Percentiles rank a stretch among this genome's conserved stretches.
These are phyloP conservation scores for Bucorvus abyssinicus DNA, from an alignment of 2,797 vertebrate genomes.

Conservation along the genomic window DNA sequence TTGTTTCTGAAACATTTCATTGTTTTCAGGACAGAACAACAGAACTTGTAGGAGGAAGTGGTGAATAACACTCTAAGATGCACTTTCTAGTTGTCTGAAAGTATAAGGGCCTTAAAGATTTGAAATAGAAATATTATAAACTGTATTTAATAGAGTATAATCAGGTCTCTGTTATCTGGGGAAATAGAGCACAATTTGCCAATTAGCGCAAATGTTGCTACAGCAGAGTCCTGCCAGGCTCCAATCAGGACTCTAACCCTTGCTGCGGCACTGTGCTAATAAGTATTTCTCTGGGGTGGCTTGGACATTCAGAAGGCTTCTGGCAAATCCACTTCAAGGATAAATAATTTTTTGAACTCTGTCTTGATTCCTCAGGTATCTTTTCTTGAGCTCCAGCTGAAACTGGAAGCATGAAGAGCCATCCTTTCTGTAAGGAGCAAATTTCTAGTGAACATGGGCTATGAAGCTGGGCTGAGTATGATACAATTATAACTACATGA, in stretches of 20 bases:
- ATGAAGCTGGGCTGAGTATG: background rate
- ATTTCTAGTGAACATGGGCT: background rate
- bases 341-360: background rate
- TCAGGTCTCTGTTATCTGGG: background rate
- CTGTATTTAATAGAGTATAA: background rate
- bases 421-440: background rate
- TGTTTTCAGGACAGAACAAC: background rate
- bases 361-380: background rate
- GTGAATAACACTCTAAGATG: background rate
- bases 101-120: background rate
- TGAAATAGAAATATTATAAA: background rate
- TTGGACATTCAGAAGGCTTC: background rate
- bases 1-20: slow-evolving; percentile 15
- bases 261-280: background rate
- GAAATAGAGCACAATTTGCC: background rate
- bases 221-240: background rate
- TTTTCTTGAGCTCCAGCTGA: background rate
- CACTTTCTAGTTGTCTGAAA: background rate
- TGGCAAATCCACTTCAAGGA: background rate
- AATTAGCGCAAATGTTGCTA: accelerated
- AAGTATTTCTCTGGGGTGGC: background rate
- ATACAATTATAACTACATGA: background rate
- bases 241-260: background rate
- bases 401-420: background rate
- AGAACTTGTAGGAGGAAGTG: background rate